Conservation (phyloP, 2,113 vertebrate genomes). For the Pagrus major region DNA sequence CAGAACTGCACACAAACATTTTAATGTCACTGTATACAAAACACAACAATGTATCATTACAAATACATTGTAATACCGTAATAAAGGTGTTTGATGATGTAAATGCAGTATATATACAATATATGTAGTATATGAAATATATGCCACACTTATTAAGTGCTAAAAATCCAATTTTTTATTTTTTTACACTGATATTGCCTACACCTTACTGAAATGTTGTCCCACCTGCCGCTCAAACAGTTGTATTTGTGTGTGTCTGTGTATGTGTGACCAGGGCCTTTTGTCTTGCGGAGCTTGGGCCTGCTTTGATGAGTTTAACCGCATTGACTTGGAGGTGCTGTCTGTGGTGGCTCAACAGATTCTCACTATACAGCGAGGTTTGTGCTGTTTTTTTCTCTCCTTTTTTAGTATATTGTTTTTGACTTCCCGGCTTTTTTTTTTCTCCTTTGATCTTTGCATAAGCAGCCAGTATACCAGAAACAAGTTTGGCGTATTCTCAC, state of each 20-base stretch:
- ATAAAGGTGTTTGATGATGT: neutral
- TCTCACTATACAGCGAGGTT: slow-evolving; percentile 96
- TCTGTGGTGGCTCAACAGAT: slow-evolving; percentile 96
- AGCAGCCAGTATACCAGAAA: slow-evolving; percentile 22
- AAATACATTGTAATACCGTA: neutral
- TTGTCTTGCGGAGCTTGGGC: slow-evolving; percentile 94
- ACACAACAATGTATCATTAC: neutral
- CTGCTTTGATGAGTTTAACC: slow-evolving; percentile 97
- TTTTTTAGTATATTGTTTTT: too few relatives aligned
- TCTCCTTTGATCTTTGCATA: slow-evolving; percentile 30
- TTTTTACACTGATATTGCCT: slow-evolving; percentile 1
- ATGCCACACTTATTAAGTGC: neutral
- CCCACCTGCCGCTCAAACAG: slow-evolving; percentile 1
- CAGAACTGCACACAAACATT: neutral
- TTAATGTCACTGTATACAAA: slow-evolving; percentile 5
- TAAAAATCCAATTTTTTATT: neutral
- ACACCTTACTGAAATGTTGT: neutral
- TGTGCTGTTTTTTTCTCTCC: slow-evolving; percentile 10
- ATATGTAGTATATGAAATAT: neutral
- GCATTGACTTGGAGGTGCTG: slow-evolving; percentile 94
- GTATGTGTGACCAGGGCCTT: slow-evolving; percentile 83
- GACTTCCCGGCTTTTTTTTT: neutral
- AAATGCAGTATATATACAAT: too few relatives aligned
- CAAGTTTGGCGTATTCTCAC: slow-evolving; percentile 12
- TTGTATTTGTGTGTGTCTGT: slow-evolving; percentile 10